A percentile compares a stretch with the other conserved stretches of the same genome.
Conservation (phyloP, 2,888 invertebrate species). For the Geotrupes spiniger region DNA sequence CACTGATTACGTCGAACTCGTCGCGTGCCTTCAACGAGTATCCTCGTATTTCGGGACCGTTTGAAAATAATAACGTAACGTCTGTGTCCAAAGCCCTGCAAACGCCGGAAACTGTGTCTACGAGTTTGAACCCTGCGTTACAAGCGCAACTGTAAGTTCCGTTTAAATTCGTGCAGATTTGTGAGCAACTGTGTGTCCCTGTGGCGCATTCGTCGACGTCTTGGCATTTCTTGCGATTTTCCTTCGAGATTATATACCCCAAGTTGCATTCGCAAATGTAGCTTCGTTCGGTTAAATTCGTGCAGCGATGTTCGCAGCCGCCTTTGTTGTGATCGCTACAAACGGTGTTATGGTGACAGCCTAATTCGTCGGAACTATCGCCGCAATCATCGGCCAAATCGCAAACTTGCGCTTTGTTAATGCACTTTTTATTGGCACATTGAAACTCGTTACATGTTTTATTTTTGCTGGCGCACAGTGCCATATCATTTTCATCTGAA, state of each 20-base stretch:
- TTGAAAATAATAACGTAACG: conserved; percentile 70
- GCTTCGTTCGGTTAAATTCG: conserved; percentile 76
- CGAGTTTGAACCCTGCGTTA: conserved; percentile 73
- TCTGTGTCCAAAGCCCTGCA: conserved; percentile 70
- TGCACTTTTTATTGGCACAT: conserved; percentile 85
- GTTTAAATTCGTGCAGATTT: conserved; percentile 87
- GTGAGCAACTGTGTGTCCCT: conserved; percentile 87
- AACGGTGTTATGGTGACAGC: conserved; percentile 72
- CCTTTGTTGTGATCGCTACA: conserved; percentile 63
- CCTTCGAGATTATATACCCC: conserved; percentile 78
- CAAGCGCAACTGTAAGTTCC: conserved; percentile 89
- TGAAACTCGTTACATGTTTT: conserved; percentile 84
- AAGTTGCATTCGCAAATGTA: conserved; percentile 89
- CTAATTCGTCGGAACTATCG: conserved; percentile 85
- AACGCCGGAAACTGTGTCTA: conserved; percentile 76
- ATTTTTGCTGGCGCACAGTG: conserved; percentile 73
- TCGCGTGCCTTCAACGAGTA: conserved; percentile 61
- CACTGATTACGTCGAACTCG: conserved; percentile 72
- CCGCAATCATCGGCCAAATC: conserved; percentile 90
- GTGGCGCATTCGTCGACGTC: conserved; percentile 89
- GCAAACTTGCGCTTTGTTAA: conserved; percentile 75
- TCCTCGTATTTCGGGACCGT: conserved; percentile 83
- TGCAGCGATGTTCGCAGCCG: conserved; percentile 90
- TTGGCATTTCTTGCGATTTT: conserved; percentile 78
- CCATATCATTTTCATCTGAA: conserved; percentile 94